Conservation (phyloP, 2,888 invertebrate species). For the Nowickia ferox region DNA sequence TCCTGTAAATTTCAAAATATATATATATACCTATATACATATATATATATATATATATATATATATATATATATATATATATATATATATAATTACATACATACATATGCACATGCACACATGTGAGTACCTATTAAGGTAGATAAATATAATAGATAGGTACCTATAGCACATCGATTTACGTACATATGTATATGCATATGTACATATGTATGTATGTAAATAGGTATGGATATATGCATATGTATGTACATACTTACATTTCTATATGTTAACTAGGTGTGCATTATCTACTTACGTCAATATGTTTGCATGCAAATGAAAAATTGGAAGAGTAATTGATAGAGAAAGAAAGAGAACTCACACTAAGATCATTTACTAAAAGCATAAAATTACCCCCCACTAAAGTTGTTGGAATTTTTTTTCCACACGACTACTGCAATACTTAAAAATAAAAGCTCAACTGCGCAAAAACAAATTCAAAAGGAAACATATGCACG, state of each 20-base stretch:
- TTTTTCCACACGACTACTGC: background rate
- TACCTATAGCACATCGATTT: too few species aligned
- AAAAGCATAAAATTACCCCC: slow-evolving; percentile 58
- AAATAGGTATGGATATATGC: background rate
- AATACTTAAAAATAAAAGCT: slow-evolving; percentile 67
- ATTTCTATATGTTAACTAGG: background rate
- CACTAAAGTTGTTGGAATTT: slow-evolving; percentile 23
- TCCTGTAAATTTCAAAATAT: too few species aligned
- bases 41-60: too few species aligned
- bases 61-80: too few species aligned
- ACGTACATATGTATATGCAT: slow-evolving; percentile 1
- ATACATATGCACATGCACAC: too few species aligned
- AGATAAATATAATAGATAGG: too few species aligned
- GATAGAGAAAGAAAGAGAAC: slow-evolving; percentile 52
- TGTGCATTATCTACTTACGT: background rate
- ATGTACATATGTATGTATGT: background rate
- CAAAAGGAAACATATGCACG: slow-evolving; percentile 25
- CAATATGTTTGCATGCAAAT: background rate
- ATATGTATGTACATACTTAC: background rate
- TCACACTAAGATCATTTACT: slow-evolving; percentile 65
- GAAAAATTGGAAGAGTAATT: slow-evolving; percentile 4
- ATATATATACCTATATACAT: too few species aligned
- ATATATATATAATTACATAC: too few species aligned
- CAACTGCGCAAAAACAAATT: slow-evolving; percentile 71
- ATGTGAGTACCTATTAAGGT: too few species aligned